Percentiles rank a stretch among this genome's conserved stretches.
Conservation (phyloP, 2,888 invertebrate genomes). For the Melinopterus prodromus region DNA sequence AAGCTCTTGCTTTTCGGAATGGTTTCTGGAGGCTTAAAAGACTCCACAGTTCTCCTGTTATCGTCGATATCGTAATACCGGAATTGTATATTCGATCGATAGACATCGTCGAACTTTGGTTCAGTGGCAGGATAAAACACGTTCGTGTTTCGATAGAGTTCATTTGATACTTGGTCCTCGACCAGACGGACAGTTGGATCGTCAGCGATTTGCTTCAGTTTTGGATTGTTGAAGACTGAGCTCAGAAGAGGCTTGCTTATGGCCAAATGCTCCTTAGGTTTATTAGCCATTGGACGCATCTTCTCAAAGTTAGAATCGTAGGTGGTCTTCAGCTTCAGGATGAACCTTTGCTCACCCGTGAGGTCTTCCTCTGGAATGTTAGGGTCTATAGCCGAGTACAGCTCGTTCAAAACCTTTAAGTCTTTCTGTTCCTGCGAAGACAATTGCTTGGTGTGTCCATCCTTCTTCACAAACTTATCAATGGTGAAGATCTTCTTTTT, state of each 20-base stretch:
- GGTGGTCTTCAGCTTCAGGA: slow-evolving; percentile 52
- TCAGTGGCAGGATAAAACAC: slow-evolving; percentile 28
- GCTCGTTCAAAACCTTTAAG: slow-evolving; percentile 48
- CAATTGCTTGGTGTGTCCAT: slow-evolving; percentile 38
- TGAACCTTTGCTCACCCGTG: slow-evolving; percentile 52
- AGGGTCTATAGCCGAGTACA: slow-evolving; percentile 54
- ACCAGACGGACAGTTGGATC: slow-evolving; percentile 50
- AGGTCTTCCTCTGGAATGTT: slow-evolving; percentile 51
- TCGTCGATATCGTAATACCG: slow-evolving; percentile 36
- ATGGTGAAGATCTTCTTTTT: slow-evolving; percentile 24
- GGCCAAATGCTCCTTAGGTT: slow-evolving; percentile 53
- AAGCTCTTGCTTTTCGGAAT: slow-evolving; percentile 47
- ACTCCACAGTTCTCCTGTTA: not conserved
- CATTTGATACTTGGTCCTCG: slow-evolving; percentile 41
- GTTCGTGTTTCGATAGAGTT: slow-evolving; percentile 17
- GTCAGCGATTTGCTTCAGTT: slow-evolving; percentile 51
- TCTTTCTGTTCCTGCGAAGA: slow-evolving; percentile 53
- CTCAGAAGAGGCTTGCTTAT: slow-evolving; percentile 56
- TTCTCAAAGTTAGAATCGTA: slow-evolving; percentile 46
- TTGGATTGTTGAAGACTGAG: slow-evolving; percentile 55
- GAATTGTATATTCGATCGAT: slow-evolving; percentile 37
- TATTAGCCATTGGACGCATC: slow-evolving; percentile 51
- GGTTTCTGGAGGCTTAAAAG: slow-evolving; percentile 33
- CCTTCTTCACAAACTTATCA: not conserved
- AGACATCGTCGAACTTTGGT: slow-evolving; percentile 37